phyloP scores from a whole-genome alignment of 2,888 invertebrate genomes.

The Drosophila niveifrons region DNA sequence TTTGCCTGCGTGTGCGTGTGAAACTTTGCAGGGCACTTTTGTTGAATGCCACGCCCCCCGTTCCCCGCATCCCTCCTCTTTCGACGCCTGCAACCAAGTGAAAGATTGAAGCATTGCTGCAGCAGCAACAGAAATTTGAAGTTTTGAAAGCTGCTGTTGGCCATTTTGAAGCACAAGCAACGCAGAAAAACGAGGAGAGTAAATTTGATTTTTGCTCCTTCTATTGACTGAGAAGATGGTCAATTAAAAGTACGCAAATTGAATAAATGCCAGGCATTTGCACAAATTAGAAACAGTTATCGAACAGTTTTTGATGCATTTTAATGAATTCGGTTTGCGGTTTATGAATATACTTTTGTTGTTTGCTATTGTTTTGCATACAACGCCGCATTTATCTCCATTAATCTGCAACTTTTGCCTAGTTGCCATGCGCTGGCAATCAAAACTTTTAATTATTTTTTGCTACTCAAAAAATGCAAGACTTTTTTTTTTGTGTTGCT shows the following conservation, averaged over 20 bases:
- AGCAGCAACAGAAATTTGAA: conserved; percentile 25
- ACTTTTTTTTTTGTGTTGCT: conserved; percentile 12
- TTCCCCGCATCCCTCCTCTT: too few species aligned
- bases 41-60: conserved; percentile 24
- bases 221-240: conserved; percentile 20
- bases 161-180: conserved; percentile 35
- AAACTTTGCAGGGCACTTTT: conserved; percentile 49
- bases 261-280: conserved; percentile 19
- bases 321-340: neutral
- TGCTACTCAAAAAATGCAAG: conserved; percentile 51
- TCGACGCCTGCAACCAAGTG: neutral
- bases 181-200: conserved; percentile 15
- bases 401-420: conserved; percentile 50
- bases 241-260: conserved; percentile 24
- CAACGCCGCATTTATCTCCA: conserved; percentile 35
- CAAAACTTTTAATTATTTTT: conserved; percentile 73
- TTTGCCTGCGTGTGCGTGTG: conserved; percentile 43
- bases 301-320: conserved; percentile 10
- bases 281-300: conserved; percentile 21
- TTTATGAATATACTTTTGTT: conserved; percentile 2
- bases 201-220: conserved; percentile 53
- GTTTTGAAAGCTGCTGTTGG: conserved; percentile 16
- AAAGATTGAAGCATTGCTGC: conserved; percentile 49
- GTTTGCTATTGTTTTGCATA: conserved; percentile 8
- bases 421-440: conserved; percentile 50